A percentile compares a stretch with the other conserved stretches of the same genome.
phyloP scores from a whole-genome alignment of 2,888 invertebrate genomes.

The Mamestra brassicae region DNA sequence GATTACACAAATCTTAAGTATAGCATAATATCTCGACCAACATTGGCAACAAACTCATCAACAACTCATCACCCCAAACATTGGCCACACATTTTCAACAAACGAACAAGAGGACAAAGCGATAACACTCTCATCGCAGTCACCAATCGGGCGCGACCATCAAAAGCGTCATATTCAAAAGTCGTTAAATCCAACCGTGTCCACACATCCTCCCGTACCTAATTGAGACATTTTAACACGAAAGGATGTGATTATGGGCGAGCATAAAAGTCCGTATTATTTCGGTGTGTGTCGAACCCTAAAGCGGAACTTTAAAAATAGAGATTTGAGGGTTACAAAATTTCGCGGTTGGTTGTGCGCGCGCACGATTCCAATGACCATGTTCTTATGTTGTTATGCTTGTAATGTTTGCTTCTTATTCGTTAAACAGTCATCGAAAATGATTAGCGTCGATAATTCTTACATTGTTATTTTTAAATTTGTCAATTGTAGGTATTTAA shows the following conservation, averaged over 20 bases:
- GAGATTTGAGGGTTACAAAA: constrained; percentile 71
- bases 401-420: background rate
- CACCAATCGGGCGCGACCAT: constrained; percentile 71
- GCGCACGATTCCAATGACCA: constrained; percentile 64
- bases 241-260: constrained; percentile 89
- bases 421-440: background rate
- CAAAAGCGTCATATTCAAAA: constrained; percentile 80
- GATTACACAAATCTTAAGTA: background rate
- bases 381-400: constrained; percentile 7
- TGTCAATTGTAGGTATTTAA: background rate
- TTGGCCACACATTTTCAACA: constrained; percentile 50
- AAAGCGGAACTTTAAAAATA: constrained; percentile 85
- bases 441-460: background rate
- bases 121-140: constrained; percentile 79
- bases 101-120: constrained; percentile 69
- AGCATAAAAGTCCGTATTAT: constrained; percentile 86
- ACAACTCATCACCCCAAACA: constrained; percentile 34
- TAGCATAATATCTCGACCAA: constrained; percentile 7
- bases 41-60: constrained; percentile 25
- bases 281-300: constrained; percentile 74
- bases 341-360: constrained; percentile 69
- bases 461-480: too few species aligned
- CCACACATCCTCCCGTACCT: constrained; percentile 87
- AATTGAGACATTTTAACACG: constrained; percentile 89
- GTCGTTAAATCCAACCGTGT: constrained; percentile 83